Percentiles rank a stretch among this genome's conserved stretches.
Evolutionary conservation across 2,113 vertebrate species (phyloP).

Genomic region (Petromus typicus): DNA sequence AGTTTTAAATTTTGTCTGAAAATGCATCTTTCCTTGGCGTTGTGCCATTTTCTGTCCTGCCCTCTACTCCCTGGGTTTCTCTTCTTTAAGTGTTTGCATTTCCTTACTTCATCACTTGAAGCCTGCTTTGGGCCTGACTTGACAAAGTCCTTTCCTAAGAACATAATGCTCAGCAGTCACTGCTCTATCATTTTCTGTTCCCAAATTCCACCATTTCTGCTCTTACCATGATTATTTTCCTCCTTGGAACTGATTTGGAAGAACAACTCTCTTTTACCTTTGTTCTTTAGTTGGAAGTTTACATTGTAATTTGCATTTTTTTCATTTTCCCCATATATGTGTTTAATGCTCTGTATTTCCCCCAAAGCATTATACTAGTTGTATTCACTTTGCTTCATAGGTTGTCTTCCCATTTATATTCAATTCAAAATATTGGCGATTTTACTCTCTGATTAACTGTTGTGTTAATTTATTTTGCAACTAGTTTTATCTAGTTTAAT

Average conservation of each 20-base stretch:
- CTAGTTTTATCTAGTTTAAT: background rate
- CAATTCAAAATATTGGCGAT: background rate
- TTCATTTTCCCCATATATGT: background rate
- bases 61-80: background rate
- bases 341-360: background rate
- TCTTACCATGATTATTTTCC: background rate
- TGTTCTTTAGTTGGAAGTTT: background rate
- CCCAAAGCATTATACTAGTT: background rate
- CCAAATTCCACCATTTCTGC: background rate
- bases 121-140: background rate
- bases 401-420: background rate
- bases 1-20: background rate
- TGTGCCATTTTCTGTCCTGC: background rate
- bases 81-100: background rate
- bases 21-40: background rate
- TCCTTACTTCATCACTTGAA: background rate
- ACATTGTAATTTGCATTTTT: background rate
- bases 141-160: background rate
- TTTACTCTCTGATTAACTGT: background rate
- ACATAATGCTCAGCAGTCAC: background rate
- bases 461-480: too few species aligned
- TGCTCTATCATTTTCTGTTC: background rate
- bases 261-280: background rate
- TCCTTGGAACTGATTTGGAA: background rate
- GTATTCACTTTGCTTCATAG: background rate